A percentile compares a stretch with the other conserved stretches of the same genome.
These are phyloP conservation scores for Campodea augens DNA, from an alignment of 1,140 invertebrate species.

Conservation along the genomic window DNA sequence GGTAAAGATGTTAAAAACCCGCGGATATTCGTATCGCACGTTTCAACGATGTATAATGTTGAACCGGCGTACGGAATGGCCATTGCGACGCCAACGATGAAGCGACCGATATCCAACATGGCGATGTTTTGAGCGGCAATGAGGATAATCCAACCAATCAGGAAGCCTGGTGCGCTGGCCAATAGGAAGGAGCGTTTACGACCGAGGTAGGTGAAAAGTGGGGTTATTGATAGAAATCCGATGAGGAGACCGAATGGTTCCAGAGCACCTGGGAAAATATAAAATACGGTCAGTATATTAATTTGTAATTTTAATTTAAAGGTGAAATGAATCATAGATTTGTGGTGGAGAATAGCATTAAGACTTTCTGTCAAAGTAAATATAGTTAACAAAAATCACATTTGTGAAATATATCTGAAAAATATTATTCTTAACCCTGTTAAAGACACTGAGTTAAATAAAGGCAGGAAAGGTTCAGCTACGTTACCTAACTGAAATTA, in stretches of 20 bases:
- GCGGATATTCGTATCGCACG: neutral
- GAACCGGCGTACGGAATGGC: neutral
- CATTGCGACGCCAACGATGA: neutral
- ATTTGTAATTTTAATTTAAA: too few relatives aligned
- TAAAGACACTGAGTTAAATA: too few relatives aligned
- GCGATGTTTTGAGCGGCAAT: neutral
- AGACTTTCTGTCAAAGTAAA: too few relatives aligned
- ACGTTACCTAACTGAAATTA: too few relatives aligned
- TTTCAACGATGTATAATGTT: neutral
- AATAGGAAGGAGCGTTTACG: neutral
- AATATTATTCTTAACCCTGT: too few relatives aligned
- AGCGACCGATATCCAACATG: neutral
- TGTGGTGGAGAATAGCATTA: too few relatives aligned
- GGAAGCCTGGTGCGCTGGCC: neutral
- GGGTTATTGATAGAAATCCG: neutral
- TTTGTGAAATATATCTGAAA: too few relatives aligned
- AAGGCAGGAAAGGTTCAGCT: too few relatives aligned
- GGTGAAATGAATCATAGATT: too few relatives aligned
- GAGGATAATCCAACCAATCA: neutral
- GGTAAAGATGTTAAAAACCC: neutral
- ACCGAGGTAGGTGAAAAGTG: neutral
- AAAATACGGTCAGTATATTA: too few relatives aligned
- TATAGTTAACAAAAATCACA: too few relatives aligned
- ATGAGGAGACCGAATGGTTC: neutral
- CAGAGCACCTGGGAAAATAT: neutral